These are phyloP conservation scores for Pelochelys cantorii DNA, from an alignment of 2,797 vertebrate species.

Conservation along the genomic window DNA sequence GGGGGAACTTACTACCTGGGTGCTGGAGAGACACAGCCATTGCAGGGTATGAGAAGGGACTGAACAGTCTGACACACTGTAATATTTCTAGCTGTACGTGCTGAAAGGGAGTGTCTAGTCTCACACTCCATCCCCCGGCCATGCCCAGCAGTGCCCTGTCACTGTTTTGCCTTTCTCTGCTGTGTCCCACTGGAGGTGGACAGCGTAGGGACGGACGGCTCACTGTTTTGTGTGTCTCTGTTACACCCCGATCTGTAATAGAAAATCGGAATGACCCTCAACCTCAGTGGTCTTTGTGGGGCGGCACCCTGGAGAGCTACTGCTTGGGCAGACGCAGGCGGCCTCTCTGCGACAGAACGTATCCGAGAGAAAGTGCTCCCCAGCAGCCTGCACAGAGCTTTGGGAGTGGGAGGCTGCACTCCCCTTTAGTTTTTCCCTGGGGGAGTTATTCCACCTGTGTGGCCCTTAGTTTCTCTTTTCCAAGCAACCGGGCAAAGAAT, in stretches of 20 bases:
- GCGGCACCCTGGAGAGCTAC: background rate
- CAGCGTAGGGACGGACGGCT: background rate
- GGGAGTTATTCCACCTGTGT: background rate
- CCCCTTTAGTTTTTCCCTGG: background rate
- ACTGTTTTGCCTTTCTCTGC: background rate
- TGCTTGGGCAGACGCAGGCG: background rate
- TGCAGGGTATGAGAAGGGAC: background rate
- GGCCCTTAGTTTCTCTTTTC: background rate
- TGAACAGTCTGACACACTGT: background rate
- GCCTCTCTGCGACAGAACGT: background rate
- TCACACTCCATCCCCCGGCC: background rate
- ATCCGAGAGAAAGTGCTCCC: background rate
- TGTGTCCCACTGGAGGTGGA: background rate
- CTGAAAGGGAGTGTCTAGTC: background rate
- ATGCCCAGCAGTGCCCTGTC: background rate
- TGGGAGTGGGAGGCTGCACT: background rate
- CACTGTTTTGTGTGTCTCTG: background rate
- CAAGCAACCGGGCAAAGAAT: background rate
- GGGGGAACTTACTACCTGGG: background rate
- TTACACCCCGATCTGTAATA: background rate
- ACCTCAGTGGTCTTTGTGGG: background rate
- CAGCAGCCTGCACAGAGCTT: background rate
- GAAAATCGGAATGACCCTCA: background rate
- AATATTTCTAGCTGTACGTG: background rate
- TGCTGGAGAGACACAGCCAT: background rate